phyloP scores from a whole-genome alignment of 2,113 vertebrate species.

The Carlito syrichta region DNA sequence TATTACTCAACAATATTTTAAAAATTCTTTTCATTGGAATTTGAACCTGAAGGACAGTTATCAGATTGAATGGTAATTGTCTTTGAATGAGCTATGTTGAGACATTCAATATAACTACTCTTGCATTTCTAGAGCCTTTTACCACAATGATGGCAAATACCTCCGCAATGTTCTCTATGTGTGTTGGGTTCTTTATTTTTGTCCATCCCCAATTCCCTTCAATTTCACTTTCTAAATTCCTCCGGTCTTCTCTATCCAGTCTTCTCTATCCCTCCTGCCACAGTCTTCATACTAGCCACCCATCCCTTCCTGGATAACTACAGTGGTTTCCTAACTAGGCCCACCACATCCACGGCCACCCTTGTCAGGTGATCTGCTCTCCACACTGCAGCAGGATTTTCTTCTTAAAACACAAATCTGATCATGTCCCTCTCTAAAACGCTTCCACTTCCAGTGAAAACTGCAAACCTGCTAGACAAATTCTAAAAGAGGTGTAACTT shows the following conservation, averaged over 20 bases:
- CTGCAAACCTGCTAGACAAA: background rate
- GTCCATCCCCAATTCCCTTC: background rate
- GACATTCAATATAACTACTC: background rate
- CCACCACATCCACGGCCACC: background rate
- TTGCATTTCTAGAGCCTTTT: background rate
- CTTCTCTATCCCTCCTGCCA: background rate
- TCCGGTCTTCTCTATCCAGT: background rate
- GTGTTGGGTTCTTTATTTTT: background rate
- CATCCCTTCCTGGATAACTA: background rate
- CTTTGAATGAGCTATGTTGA: background rate
- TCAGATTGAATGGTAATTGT: background rate
- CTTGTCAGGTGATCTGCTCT: background rate
- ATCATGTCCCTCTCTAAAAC: background rate
- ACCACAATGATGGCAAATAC: background rate
- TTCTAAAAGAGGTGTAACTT: background rate
- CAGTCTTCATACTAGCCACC: background rate
- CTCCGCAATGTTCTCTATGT: background rate
- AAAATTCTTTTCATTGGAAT: background rate
- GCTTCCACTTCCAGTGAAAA: no score
- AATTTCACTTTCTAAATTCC: background rate
- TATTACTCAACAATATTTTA: background rate
- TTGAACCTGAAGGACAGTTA: background rate
- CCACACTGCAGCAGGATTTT: background rate
- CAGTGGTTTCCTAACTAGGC: background rate
- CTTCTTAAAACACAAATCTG: background rate